Conservation (phyloP, 2,888 invertebrate species). For the Seira musarum region DNA sequence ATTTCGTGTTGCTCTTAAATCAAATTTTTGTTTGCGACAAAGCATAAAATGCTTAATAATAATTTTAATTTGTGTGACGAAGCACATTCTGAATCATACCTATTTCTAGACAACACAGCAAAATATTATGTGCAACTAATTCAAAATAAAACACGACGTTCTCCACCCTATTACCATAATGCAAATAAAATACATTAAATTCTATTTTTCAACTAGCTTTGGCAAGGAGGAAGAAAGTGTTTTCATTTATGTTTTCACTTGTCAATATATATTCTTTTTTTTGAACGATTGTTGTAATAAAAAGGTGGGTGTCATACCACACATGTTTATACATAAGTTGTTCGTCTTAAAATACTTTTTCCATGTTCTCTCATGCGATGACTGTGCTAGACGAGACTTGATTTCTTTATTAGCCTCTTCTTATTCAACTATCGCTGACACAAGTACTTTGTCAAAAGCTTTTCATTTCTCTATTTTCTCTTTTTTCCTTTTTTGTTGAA, state of each 20-base stretch:
- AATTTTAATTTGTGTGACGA: too few relatives aligned
- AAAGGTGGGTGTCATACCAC: not conserved
- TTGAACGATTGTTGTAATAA: not conserved
- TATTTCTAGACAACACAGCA: too few relatives aligned
- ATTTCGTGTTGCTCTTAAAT: slow-evolving; percentile 9
- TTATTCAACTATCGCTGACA: slow-evolving; percentile 18
- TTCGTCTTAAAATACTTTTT: not conserved
- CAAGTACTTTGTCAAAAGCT: slow-evolving; percentile 30
- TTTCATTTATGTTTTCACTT: not conserved
- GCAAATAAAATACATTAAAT: not conserved
- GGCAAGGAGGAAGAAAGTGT: not conserved
- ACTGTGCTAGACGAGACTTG: slow-evolving; percentile 1
- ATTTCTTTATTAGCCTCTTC: slow-evolving; percentile 15
- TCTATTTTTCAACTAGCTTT: not conserved
- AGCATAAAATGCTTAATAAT: not conserved
- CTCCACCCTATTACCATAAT: not conserved
- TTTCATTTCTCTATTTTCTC: slow-evolving; percentile 6
- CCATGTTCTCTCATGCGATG: not conserved
- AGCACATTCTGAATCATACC: too few relatives aligned
- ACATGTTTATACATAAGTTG: slow-evolving; percentile 7
- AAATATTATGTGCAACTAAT: too few relatives aligned
- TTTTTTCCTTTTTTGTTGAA: not conserved
- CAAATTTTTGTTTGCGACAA: not conserved
- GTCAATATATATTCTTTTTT: not conserved
- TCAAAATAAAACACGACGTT: not conserved